Percentiles rank a stretch among this genome's conserved stretches.
phyloP scores from a whole-genome alignment of 2,113 vertebrate species.

The Apeltes quadracus region DNA sequence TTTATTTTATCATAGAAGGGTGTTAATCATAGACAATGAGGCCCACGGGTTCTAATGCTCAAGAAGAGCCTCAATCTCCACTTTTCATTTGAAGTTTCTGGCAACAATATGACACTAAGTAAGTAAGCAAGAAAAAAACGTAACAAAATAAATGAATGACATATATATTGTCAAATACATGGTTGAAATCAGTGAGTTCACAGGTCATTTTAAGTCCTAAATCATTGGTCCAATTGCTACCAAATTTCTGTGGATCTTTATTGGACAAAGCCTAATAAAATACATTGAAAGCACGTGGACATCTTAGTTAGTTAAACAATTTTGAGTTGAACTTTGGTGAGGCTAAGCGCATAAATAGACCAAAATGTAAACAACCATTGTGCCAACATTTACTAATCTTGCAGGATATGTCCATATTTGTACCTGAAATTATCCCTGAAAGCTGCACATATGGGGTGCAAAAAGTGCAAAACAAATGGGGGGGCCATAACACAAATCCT shows the following conservation, averaged over 20 bases:
- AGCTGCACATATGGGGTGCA: not conserved
- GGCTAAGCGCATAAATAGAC: not conserved
- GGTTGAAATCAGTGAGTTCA: slow-evolving; percentile 2
- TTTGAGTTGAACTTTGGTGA: not conserved
- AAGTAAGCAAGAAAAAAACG: too few relatives aligned
- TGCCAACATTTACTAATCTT: not conserved
- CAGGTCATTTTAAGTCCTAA: not conserved
- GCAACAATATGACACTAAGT: not conserved
- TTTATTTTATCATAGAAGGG: slow-evolving; percentile 7
- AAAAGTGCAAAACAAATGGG: not conserved
- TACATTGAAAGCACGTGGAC: not conserved
- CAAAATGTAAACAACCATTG: not conserved
- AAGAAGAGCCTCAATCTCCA: not conserved
- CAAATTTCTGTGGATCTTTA: not conserved
- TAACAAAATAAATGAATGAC: not conserved
- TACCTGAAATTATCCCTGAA: not conserved
- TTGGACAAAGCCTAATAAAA: not conserved
- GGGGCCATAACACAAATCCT: not conserved
- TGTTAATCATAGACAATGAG: slow-evolving; percentile 4
- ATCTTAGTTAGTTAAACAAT: not conserved
- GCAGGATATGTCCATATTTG: not conserved
- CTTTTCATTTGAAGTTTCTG: not conserved
- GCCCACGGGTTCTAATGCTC: not conserved
- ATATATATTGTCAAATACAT: not conserved
- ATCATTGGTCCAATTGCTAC: not conserved